A percentile compares a stretch with the other conserved stretches of the same genome.
Conservation (phyloP, 1,140 invertebrate species). For the Penaeus japonicus region DNA sequence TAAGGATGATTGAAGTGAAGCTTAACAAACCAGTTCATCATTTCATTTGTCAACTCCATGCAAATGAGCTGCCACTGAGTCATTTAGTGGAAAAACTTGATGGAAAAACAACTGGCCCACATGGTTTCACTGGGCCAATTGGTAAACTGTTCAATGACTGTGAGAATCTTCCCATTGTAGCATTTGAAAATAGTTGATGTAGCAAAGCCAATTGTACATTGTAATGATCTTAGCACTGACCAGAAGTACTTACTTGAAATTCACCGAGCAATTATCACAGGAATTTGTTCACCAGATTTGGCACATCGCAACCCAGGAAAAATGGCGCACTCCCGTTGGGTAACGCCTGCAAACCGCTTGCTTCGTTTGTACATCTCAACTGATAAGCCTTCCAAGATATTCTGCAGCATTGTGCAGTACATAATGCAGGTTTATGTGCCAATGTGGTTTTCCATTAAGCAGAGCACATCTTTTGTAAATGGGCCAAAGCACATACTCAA, state of each 20-base stretch:
- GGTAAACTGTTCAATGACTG: slow-evolving; percentile 12
- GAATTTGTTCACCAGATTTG: no score
- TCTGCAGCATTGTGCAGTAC: no score
- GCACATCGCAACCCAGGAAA: no score
- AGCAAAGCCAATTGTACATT: slow-evolving; percentile 8
- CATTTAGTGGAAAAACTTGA: background rate
- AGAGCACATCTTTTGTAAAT: no score
- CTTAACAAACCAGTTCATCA: background rate
- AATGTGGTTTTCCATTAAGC: no score
- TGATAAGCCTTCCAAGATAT: no score
- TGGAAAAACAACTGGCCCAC: background rate
- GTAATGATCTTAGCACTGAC: slow-evolving; percentile 6
- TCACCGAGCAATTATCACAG: no score
- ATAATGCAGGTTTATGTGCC: no score
- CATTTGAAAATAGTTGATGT: slow-evolving; percentile 26
- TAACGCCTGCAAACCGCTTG: no score
- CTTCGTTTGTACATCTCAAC: no score
- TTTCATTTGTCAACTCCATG: background rate
- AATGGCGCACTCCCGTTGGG: no score
- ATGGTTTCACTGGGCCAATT: slow-evolving; percentile 17
- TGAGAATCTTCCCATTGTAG: slow-evolving; percentile 19
- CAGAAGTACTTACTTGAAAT: slow-evolving; percentile 31
- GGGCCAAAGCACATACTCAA: no score
- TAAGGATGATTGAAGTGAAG: background rate
- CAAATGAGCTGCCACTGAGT: background rate